Percentiles rank a stretch among this genome's conserved stretches.
phyloP scores from a whole-genome alignment of 2,888 invertebrate species.

The Acanthococcus lagerstroemiae region DNA sequence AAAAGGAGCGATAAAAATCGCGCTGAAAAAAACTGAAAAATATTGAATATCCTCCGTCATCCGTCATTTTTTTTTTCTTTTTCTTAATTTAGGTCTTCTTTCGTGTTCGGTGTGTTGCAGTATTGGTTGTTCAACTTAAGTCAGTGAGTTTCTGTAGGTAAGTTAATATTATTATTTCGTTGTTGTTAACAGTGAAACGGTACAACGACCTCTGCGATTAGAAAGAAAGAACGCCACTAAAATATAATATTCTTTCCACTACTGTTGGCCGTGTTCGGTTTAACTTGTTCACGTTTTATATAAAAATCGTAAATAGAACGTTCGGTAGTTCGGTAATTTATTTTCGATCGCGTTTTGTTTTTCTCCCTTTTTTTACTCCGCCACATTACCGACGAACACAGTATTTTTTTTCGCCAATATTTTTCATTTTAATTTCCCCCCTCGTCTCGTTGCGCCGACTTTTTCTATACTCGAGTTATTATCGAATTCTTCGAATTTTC shows the following conservation, averaged over 20 bases:
- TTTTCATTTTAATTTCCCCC: too few relatives aligned
- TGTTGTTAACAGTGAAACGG: constrained; percentile 29
- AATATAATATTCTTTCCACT: constrained; percentile 21
- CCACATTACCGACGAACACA: too few relatives aligned
- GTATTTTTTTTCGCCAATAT: not conserved
- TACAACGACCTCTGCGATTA: constrained; percentile 29
- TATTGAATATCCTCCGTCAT: too few relatives aligned
- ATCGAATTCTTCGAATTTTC: too few relatives aligned
- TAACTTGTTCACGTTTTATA: constrained; percentile 20
- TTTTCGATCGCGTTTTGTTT: constrained; percentile 11
- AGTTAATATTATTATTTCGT: constrained; percentile 28
- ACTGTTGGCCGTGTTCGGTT: constrained; percentile 12
- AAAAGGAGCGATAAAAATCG: too few relatives aligned
- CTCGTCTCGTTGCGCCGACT: too few relatives aligned
- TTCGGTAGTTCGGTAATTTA: constrained; percentile 2
- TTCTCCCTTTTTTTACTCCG: constrained; percentile 15
- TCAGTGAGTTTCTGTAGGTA: constrained; percentile 24
- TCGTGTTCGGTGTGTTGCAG: constrained; percentile 2
- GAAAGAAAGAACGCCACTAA: constrained; percentile 28
- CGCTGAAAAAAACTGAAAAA: too few relatives aligned
- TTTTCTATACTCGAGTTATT: too few relatives aligned
- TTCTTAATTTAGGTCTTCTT: constrained; percentile 17
- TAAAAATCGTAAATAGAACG: constrained; percentile 18
- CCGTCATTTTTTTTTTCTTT: constrained; percentile 4
- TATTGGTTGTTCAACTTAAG: constrained; percentile 15